These are phyloP conservation scores for Endotricha flammealis DNA, from an alignment of 2,888 invertebrate species.

Conservation along the genomic window DNA sequence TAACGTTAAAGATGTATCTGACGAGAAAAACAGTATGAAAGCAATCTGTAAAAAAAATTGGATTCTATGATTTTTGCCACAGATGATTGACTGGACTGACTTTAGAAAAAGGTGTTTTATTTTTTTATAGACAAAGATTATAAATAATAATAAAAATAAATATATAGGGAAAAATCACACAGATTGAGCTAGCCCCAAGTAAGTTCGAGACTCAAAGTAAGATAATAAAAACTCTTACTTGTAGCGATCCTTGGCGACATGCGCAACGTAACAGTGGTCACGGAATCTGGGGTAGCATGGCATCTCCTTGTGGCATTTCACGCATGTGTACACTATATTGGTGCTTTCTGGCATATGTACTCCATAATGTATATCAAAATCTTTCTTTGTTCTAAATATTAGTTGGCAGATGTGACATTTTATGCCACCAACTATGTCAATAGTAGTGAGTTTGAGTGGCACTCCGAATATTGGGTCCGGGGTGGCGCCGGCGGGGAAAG, in stretches of 20 bases:
- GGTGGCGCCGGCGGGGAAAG: slow-evolving; percentile 10
- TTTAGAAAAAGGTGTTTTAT: too few relatives aligned
- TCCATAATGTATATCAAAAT: slow-evolving; percentile 75
- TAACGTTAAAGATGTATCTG: too few relatives aligned
- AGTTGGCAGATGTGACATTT: slow-evolving; percentile 75
- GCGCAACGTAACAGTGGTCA: slow-evolving; percentile 77
- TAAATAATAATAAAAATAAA: too few relatives aligned
- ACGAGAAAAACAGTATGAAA: too few relatives aligned
- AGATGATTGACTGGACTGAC: too few relatives aligned
- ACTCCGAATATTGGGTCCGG: background rate
- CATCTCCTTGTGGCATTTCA: slow-evolving; percentile 74
- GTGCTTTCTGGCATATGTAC: slow-evolving; percentile 42
- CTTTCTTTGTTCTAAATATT: slow-evolving; percentile 68
- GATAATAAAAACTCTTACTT: slow-evolving; percentile 51
- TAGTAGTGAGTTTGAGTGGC: slow-evolving; percentile 47
- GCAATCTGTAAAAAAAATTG: too few relatives aligned
- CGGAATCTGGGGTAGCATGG: slow-evolving; percentile 76
- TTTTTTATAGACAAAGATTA: too few relatives aligned
- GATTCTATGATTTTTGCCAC: too few relatives aligned
- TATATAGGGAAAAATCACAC: too few relatives aligned
- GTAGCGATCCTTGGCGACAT: slow-evolving; percentile 75
- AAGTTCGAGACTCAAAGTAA: too few relatives aligned
- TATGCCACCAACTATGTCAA: slow-evolving; percentile 72
- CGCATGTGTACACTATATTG: slow-evolving; percentile 74
- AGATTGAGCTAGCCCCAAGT: too few relatives aligned